Conservation (phyloP, 2,113 vertebrate genomes). For the Pygoscelis antarcticus region DNA sequence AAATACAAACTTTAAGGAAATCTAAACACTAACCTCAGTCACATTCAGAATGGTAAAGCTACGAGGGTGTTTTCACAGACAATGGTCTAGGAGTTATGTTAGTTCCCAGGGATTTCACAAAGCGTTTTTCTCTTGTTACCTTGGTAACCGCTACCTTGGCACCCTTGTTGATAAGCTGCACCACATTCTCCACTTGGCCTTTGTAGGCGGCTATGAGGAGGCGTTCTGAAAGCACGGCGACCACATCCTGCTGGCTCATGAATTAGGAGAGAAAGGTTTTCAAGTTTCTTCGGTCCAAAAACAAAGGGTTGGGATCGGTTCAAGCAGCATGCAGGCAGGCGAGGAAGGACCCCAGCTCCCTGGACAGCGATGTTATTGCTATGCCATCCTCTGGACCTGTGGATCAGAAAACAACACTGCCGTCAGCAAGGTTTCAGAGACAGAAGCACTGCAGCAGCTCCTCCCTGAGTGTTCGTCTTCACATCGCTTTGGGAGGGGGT, state of each 20-base stretch:
- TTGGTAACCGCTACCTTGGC: constrained; percentile 97
- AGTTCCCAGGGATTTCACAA: constrained; percentile 59
- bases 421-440: constrained; percentile 44
- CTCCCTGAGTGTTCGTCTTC: background rate
- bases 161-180: constrained; percentile 98
- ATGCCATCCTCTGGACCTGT: constrained; percentile 81
- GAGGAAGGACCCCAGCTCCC: constrained; percentile 22
- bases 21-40: background rate
- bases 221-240: constrained; percentile 94
- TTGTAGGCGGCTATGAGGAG: constrained; percentile 96
- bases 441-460: constrained; percentile 1
- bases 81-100: constrained; percentile 50
- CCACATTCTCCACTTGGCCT: constrained; percentile 96
- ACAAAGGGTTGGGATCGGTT: constrained; percentile 39
- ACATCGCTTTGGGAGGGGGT: background rate
- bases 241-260: constrained; percentile 99
- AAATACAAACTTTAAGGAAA: constrained; percentile 34
- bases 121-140: constrained; percentile 81
- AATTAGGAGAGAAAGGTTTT: constrained; percentile 83
- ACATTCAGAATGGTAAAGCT: constrained; percentile 45
- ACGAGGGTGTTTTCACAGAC: constrained; percentile 31
- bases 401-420: constrained; percentile 65
- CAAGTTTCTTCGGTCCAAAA: constrained; percentile 66
- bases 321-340: constrained; percentile 39
- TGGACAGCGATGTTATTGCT: constrained; percentile 27